phyloP scores from a whole-genome alignment of 1,140 invertebrate genomes.

The Lepeophtheirus salmonis region DNA sequence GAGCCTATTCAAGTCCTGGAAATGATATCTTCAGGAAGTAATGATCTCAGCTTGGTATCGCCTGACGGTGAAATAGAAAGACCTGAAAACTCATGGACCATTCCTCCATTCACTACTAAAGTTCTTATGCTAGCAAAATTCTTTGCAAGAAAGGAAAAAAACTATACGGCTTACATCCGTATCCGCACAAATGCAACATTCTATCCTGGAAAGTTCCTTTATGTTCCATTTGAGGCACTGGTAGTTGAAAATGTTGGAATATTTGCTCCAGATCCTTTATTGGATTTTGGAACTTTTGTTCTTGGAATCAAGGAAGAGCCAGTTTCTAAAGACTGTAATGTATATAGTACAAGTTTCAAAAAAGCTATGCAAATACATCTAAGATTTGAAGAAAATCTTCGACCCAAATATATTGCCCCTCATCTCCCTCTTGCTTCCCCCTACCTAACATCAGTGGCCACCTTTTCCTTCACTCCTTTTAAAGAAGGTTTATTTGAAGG shows the following conservation, averaged over 20 bases:
- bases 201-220: no score
- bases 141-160: slow-evolving; percentile 49
- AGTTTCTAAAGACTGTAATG: background rate
- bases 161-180: slow-evolving; percentile 62
- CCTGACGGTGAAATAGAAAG: slow-evolving; percentile 59
- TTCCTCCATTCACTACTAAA: slow-evolving; percentile 71
- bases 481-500: background rate
- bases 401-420: background rate
- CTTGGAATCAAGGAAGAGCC: background rate
- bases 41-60: slow-evolving; percentile 68
- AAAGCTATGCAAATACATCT: background rate
- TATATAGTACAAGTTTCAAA: background rate
- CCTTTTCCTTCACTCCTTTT: background rate
- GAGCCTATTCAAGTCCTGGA: slow-evolving; percentile 63
- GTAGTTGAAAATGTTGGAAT: background rate
- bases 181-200: slow-evolving; percentile 23
- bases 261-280: background rate
- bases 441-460: background rate
- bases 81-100: slow-evolving; percentile 61
- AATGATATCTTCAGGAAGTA: slow-evolving; percentile 69
- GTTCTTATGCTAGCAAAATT: slow-evolving; percentile 68
- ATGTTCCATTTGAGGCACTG: background rate
- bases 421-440: background rate
- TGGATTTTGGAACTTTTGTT: background rate
- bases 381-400: background rate